Evolutionary conservation across 1,140 invertebrate genomes (phyloP).

Genomic region (Tetramorium simillimum): DNA sequence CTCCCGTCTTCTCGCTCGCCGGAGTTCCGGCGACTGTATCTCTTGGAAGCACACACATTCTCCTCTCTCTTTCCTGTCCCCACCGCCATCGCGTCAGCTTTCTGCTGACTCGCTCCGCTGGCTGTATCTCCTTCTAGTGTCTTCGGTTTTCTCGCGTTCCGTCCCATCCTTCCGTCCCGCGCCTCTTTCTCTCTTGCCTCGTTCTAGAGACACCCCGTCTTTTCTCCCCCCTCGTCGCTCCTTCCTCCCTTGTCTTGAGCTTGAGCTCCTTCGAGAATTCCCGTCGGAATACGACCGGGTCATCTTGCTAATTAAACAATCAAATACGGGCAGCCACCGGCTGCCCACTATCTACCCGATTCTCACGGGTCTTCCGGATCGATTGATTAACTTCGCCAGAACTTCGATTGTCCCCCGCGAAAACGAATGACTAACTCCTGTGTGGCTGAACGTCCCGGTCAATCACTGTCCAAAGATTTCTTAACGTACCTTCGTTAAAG

Average conservation of each 20-base stretch:
- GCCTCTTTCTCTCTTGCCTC: conserved; percentile 31
- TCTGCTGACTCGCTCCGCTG: conserved; percentile 43
- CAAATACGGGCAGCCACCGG: conserved; percentile 83
- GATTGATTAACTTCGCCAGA: conserved; percentile 82
- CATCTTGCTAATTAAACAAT: conserved; percentile 86
- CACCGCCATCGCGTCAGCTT: conserved; percentile 59
- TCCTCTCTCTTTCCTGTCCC: conserved; percentile 63
- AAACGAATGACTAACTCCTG: conserved; percentile 30
- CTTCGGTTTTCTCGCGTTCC: conserved; percentile 62
- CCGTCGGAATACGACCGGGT: conserved; percentile 79
- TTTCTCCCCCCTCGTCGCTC: conserved; percentile 34
- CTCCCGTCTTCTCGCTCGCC: conserved; percentile 62
- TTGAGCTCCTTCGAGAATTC: conserved; percentile 73
- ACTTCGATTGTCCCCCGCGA: conserved; percentile 80
- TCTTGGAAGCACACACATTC: conserved; percentile 59
- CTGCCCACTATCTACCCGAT: conserved; percentile 75
- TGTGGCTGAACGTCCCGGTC: neutral
- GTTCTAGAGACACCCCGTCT: conserved; percentile 24
- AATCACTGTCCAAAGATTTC: conserved; percentile 28
- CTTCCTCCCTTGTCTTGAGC: conserved; percentile 22
- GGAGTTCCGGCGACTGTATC: conserved; percentile 76
- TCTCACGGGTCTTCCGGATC: conserved; percentile 80
- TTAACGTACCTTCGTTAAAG: conserved; percentile 4
- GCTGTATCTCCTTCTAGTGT: conserved; percentile 62
- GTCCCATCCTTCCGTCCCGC: conserved; percentile 25